A percentile compares a stretch with the other conserved stretches of the same genome.
phyloP scores from a whole-genome alignment of 2,888 invertebrate species.

The Drosophila acutilabella region DNA sequence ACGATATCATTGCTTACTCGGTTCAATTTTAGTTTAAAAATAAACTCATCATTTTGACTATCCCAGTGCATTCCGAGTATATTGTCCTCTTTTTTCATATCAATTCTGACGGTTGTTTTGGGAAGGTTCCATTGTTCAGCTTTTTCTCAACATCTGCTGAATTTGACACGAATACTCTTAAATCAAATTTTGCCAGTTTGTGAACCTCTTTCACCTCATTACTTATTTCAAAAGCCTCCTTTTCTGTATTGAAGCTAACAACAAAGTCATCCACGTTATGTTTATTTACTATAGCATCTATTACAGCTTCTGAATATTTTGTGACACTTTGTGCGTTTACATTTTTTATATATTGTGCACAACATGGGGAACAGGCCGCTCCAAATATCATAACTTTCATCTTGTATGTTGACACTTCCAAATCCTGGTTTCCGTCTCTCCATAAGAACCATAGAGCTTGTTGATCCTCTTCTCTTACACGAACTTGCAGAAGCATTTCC shows the following conservation, averaged over 20 bases:
- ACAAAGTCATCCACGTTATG: too few relatives aligned
- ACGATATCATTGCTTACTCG: slow-evolving; percentile 10
- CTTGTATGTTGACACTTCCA: neutral
- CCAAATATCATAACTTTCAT: slow-evolving; percentile 17
- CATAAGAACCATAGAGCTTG: slow-evolving; percentile 2
- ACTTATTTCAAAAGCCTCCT: slow-evolving; percentile 1
- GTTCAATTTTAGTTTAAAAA: slow-evolving; percentile 21
- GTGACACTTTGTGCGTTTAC: slow-evolving; percentile 10
- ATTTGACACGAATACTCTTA: slow-evolving; percentile 21
- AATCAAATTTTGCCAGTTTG: slow-evolving; percentile 10
- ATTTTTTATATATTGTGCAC: slow-evolving; percentile 25
- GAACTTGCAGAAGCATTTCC: neutral
- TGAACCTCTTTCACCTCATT: slow-evolving; percentile 6
- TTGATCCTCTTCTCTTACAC: neutral
- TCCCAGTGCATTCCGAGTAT: slow-evolving; percentile 16
- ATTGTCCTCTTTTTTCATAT: slow-evolving; percentile 1
- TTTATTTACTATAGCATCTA: slow-evolving; percentile 3
- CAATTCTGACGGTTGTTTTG: neutral
- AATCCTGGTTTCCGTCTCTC: slow-evolving; percentile 2
- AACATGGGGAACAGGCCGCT: slow-evolving; percentile 23
- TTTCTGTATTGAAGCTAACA: neutral
- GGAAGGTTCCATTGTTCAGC: neutral
- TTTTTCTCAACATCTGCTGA: too few relatives aligned
- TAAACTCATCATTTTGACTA: slow-evolving; percentile 11
- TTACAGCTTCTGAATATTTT: slow-evolving; percentile 3